These are phyloP conservation scores for Gisinianus flammeolus DNA, from an alignment of 2,888 invertebrate species.

Conservation along the genomic window DNA sequence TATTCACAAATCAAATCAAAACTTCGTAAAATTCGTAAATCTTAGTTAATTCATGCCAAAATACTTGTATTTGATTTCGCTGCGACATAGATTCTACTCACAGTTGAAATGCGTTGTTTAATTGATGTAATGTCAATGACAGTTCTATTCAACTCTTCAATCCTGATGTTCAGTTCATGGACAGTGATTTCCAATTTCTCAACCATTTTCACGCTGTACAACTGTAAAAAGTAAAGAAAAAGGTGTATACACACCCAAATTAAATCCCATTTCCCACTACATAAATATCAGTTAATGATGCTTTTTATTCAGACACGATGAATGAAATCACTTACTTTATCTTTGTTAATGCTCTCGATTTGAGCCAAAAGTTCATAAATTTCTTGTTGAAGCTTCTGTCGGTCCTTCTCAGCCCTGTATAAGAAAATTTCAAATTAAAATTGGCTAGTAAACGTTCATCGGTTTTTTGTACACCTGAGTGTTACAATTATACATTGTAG, in stretches of 20 bases:
- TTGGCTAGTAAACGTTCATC: too few relatives aligned
- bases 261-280: not conserved
- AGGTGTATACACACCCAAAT: not conserved
- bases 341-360: slow-evolving; percentile 92
- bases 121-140: slow-evolving; percentile 97
- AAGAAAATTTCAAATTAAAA: not conserved
- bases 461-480: too few relatives aligned
- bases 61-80: not conserved
- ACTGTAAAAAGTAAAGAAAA: slow-evolving; percentile 58
- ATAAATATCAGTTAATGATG: too few relatives aligned
- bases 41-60: not conserved
- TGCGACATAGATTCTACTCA: slow-evolving; percentile 62
- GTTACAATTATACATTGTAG: too few relatives aligned
- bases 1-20: slow-evolving; percentile 38
- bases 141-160: slow-evolving; percentile 95
- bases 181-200: slow-evolving; percentile 91
- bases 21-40: not conserved
- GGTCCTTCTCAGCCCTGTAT: slow-evolving; percentile 95
- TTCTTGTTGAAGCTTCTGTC: slow-evolving; percentile 96
- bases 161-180: slow-evolving; percentile 91
- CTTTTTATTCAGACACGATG: too few relatives aligned
- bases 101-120: slow-evolving; percentile 91
- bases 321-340: slow-evolving; percentile 75
- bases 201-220: slow-evolving; percentile 77
- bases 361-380: slow-evolving; percentile 96